Conservation (phyloP, 2,797 vertebrate species). For the Lindbergichthys nudifrons region DNA sequence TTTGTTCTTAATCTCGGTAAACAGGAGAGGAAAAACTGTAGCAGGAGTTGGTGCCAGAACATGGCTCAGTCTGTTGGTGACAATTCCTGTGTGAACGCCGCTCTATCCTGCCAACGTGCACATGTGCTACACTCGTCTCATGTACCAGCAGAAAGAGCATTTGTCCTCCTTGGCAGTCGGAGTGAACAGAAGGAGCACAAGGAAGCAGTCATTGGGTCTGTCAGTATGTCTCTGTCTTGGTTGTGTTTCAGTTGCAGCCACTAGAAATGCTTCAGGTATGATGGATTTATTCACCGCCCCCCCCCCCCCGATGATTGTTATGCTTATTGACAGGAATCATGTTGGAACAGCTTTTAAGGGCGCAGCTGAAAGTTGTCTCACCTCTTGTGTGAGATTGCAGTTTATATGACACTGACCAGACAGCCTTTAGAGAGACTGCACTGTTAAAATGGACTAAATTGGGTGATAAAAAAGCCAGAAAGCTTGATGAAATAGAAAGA, state of each 20-base stretch:
- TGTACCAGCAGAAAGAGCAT: slow-evolving; percentile 68
- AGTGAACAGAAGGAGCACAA: slow-evolving; percentile 67
- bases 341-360: slow-evolving; percentile 8
- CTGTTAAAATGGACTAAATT: slow-evolving; percentile 35
- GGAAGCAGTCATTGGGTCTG: slow-evolving; percentile 58
- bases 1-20: slow-evolving; percentile 68
- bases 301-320: slow-evolving; percentile 15
- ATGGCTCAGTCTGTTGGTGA: slow-evolving; percentile 65
- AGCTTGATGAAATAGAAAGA: slow-evolving; percentile 19
- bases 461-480: slow-evolving; percentile 13
- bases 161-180: slow-evolving; percentile 68
- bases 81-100: slow-evolving; percentile 70
- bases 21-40: slow-evolving; percentile 61
- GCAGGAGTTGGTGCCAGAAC: slow-evolving; percentile 60
- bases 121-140: slow-evolving; percentile 65
- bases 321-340: neutral
- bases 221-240: slow-evolving; percentile 46
- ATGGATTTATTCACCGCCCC: slow-evolving; percentile 6
- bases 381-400: slow-evolving; percentile 21
- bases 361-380: slow-evolving; percentile 14
- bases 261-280: slow-evolving; percentile 40
- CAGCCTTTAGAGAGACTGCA: neutral
- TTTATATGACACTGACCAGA: slow-evolving; percentile 25
- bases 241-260: slow-evolving; percentile 33
- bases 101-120: slow-evolving; percentile 63